Evolutionary conservation across 2,888 invertebrate genomes (phyloP).

Genomic region (Netelia virgata): DNA sequence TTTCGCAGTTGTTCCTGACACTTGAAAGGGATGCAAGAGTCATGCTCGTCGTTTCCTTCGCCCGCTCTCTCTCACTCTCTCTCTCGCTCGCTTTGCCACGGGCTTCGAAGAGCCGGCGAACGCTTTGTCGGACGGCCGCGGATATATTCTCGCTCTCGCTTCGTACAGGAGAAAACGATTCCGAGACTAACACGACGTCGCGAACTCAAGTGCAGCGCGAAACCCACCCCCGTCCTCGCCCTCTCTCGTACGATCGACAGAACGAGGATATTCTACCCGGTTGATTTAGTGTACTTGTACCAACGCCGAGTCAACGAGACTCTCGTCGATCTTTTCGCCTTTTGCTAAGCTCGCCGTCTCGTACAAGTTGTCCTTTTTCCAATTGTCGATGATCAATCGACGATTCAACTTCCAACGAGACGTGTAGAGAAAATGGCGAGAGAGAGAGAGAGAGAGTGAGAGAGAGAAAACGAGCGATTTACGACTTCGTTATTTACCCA

Average conservation of each 20-base stretch:
- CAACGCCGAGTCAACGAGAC: conserved; percentile 37
- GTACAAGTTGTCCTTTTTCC: not conserved
- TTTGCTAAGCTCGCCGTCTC: not conserved
- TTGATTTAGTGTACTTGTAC: conserved; percentile 61
- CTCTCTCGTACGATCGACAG: conserved; percentile 28
- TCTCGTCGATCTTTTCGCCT: conserved; percentile 41
- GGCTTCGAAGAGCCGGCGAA: conserved; percentile 53
- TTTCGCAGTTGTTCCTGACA: conserved; percentile 70
- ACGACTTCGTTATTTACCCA: conserved; percentile 20
- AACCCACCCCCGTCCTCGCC: conserved; percentile 13
- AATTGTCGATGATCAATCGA: conserved; percentile 53
- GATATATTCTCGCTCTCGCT: conserved; percentile 52
- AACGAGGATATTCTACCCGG: conserved; percentile 45
- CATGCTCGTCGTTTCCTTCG: conserved; percentile 71
- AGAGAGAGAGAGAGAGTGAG: not conserved
- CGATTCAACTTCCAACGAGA: conserved; percentile 36
- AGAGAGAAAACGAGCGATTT: conserved; percentile 22
- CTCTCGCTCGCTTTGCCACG: conserved; percentile 24
- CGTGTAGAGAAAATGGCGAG: not conserved
- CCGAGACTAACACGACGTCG: conserved; percentile 61
- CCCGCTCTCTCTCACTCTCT: conserved; percentile 50
- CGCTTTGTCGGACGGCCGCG: conserved; percentile 65
- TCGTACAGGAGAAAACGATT: conserved; percentile 59
- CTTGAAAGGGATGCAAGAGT: conserved; percentile 77
- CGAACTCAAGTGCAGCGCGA: conserved; percentile 40